Conservation (phyloP, 1,140 invertebrate genomes). For the Bombus sibiricus region DNA sequence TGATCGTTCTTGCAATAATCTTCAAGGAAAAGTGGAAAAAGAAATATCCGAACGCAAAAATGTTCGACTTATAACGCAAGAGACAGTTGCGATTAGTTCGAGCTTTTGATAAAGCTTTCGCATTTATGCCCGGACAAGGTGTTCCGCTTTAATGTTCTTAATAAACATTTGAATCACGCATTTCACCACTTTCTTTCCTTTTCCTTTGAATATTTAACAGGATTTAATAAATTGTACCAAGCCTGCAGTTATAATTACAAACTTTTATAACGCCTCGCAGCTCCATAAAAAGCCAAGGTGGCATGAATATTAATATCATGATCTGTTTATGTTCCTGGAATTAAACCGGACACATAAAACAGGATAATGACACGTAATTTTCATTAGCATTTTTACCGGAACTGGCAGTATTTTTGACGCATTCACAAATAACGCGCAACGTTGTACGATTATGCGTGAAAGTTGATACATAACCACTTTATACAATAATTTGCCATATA, state of each 20-base stretch:
- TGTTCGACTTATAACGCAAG: background rate
- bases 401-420: background rate
- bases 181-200: background rate
- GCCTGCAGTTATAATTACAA: background rate
- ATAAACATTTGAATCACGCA: background rate
- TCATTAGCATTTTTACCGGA: background rate
- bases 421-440: background rate
- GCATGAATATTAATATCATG: background rate
- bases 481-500: constrained; percentile 2
- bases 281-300: background rate
- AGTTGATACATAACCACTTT: constrained; percentile 2
- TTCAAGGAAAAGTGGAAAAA: too few relatives aligned
- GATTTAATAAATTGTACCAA: background rate
- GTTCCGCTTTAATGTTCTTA: background rate
- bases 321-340: background rate
- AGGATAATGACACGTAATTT: constrained; percentile 9
- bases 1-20: too few relatives aligned
- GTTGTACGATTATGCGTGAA: constrained; percentile 4
- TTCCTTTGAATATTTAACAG: background rate
- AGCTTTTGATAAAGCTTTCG: background rate
- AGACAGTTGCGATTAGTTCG: background rate
- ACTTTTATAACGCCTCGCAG: background rate
- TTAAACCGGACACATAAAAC: background rate
- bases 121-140: background rate
- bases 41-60: background rate